These are phyloP conservation scores for Chelonus insularis DNA, from an alignment of 1,140 invertebrate species.

Conservation along the genomic window DNA sequence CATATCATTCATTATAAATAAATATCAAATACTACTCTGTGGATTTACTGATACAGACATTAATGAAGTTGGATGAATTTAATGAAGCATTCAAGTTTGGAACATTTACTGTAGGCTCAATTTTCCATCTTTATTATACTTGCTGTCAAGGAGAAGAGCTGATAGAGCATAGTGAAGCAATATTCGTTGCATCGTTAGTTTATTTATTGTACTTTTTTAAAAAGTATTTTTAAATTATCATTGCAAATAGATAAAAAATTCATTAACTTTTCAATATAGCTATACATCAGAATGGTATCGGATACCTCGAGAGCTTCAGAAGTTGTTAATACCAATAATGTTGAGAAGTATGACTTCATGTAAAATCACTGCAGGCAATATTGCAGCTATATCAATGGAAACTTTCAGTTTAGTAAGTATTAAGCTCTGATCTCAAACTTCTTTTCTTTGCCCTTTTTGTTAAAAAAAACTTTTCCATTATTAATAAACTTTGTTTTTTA, in stretches of 20 bases:
- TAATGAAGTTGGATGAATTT: slow-evolving; percentile 13
- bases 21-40: not conserved
- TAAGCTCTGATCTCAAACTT: too few relatives aligned
- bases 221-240: too few relatives aligned
- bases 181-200: slow-evolving; percentile 27
- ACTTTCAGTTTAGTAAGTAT: slow-evolving; percentile 33
- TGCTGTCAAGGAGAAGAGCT: slow-evolving; percentile 29
- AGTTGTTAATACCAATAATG: slow-evolving; percentile 27
- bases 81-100: slow-evolving; percentile 23
- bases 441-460: too few relatives aligned
- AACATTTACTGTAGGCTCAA: slow-evolving; percentile 11
- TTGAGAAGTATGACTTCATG: slow-evolving; percentile 25
- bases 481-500: not conserved
- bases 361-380: slow-evolving; percentile 28
- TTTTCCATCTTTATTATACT: slow-evolving; percentile 28
- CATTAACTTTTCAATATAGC: too few relatives aligned
- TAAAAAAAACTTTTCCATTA: not conserved
- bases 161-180: slow-evolving; percentile 23
- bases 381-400: slow-evolving; percentile 24
- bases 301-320: slow-evolving; percentile 22
- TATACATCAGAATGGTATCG: slow-evolving; percentile 27
- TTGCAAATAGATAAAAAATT: too few relatives aligned
- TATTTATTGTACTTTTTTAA: not conserved
- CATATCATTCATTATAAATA: not conserved
- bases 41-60: slow-evolving; percentile 5